Evolutionary conservation across 2,888 invertebrate genomes (phyloP).

Genomic region (Lamellibrachia columna): DNA sequence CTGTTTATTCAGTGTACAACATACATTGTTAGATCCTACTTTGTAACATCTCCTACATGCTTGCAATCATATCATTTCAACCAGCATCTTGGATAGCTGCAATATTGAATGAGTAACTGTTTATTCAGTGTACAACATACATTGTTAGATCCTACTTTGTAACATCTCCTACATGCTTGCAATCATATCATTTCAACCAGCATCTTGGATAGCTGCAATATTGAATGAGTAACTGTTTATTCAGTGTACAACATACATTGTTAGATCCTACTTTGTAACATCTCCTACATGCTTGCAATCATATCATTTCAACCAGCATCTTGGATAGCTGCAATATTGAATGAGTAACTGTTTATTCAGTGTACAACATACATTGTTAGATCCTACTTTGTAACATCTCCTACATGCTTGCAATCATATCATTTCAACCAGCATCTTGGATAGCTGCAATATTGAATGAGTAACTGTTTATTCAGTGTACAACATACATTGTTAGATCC

Average conservation of each 20-base stretch:
- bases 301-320: slow-evolving; percentile 44
- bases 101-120: neutral
- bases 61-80: neutral
- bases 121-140: neutral
- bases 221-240: neutral
- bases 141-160: neutral
- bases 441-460: slow-evolving; percentile 45
- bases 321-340: slow-evolving; percentile 53
- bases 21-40: neutral
- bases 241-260: neutral
- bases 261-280: neutral
- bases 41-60: neutral
- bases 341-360: neutral
- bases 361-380: neutral
- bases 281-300: neutral
- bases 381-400: neutral
- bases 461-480: neutral
- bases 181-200: slow-evolving; percentile 33
- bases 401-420: neutral
- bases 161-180: neutral
- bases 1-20: neutral
- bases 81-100: slow-evolving; percentile 60
- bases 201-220: slow-evolving; percentile 56
- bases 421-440: slow-evolving; percentile 54
- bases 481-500: neutral